Conservation (phyloP, 2,113 vertebrate species). For the Leptobrachium leishanense region DNA sequence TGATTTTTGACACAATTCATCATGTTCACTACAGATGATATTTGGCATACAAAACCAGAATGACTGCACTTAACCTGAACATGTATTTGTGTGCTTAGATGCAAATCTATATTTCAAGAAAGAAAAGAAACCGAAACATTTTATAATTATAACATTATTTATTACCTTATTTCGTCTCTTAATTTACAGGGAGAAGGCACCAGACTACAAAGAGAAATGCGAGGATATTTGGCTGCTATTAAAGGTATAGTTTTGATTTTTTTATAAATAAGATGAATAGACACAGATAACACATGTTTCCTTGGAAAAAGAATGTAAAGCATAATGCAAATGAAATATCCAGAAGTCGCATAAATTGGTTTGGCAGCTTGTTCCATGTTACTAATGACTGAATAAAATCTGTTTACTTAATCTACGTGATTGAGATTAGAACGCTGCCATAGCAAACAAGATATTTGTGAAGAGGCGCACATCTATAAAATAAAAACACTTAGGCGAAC, state of each 20-base stretch:
- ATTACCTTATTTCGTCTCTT: conserved; percentile 34
- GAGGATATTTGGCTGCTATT: conserved; percentile 90
- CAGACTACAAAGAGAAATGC: conserved; percentile 92
- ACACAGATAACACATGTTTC: neutral
- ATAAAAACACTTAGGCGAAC: no score
- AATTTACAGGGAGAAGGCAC: conserved; percentile 86
- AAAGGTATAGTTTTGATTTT: conserved; percentile 79
- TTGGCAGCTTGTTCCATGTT: neutral
- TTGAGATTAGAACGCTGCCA: neutral
- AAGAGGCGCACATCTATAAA: no score
- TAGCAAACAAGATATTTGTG: no score
- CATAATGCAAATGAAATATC: neutral
- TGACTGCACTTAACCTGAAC: no score
- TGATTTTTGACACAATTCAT: no score
- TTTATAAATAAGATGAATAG: neutral
- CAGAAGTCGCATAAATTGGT: neutral
- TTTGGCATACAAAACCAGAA: no score
- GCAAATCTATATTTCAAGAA: no score
- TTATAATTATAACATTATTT: neutral
- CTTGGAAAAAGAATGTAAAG: neutral
- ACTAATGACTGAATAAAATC: neutral
- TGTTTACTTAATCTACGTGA: neutral
- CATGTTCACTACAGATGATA: no score
- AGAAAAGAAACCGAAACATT: no score
- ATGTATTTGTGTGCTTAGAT: no score